Percentiles rank a stretch among this genome's conserved stretches.
phyloP scores from a whole-genome alignment of 2,888 invertebrate genomes.

The Coleophora deauratella region DNA sequence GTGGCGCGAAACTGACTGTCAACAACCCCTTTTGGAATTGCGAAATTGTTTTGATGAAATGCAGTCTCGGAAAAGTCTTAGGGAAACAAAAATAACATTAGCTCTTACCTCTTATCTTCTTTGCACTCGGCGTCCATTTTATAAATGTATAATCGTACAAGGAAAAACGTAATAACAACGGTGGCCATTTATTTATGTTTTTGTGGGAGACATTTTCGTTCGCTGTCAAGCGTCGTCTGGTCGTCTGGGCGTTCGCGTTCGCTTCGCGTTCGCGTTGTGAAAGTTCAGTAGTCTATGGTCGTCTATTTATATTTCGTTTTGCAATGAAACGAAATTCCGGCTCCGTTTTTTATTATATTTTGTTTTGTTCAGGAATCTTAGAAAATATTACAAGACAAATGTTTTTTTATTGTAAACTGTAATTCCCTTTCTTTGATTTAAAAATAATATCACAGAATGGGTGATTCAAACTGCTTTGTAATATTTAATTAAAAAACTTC shows the following conservation, averaged over 20 bases:
- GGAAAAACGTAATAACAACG: constrained; percentile 64
- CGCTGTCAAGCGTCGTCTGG: constrained; percentile 38
- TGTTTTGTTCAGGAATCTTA: no score
- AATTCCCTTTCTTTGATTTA: no score
- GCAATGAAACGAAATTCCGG: no score
- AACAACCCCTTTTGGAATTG: constrained; percentile 42
- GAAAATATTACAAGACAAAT: no score
- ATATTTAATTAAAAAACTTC: no score
- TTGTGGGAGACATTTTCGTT: constrained; percentile 50
- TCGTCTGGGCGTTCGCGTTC: constrained; percentile 31
- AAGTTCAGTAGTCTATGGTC: constrained; percentile 21
- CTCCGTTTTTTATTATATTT: no score
- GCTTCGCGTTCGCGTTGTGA: constrained; percentile 16
- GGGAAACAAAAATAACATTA: no score
- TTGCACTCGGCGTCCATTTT: constrained; percentile 64
- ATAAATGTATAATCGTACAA: constrained; percentile 55
- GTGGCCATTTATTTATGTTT: constrained; percentile 73
- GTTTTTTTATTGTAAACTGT: no score
- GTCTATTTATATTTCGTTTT: no score
- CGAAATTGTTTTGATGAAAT: constrained; percentile 21
- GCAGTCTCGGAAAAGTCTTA: background rate
- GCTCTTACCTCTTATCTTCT: constrained; percentile 42
- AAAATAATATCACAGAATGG: no score
- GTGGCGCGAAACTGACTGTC: constrained; percentile 67
- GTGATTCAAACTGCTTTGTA: no score